Evolutionary conservation across 2,113 vertebrate species (phyloP).

Genomic region (Sander vitreus): DNA sequence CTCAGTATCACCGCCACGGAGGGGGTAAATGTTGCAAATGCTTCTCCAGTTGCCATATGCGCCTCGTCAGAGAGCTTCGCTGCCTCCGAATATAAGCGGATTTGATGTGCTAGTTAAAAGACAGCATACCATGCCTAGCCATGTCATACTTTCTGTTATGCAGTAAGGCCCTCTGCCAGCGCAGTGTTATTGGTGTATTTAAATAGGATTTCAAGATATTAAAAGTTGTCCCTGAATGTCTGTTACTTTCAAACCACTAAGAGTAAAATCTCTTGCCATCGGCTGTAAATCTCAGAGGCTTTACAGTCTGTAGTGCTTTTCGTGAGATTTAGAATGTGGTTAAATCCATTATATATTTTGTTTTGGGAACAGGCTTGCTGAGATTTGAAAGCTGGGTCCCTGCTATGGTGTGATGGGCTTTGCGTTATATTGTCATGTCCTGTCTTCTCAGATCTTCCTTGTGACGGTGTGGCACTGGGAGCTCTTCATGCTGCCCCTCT

Average conservation of each 20-base stretch:
- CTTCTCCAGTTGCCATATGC: slow-evolving; percentile 77
- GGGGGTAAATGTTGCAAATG: slow-evolving; percentile 79
- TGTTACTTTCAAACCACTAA: slow-evolving; percentile 63
- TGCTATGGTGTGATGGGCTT: slow-evolving; percentile 48
- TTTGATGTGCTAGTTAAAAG: slow-evolving; percentile 79
- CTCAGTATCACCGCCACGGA: slow-evolving; percentile 71
- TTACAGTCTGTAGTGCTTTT: slow-evolving; percentile 52
- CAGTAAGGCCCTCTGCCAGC: slow-evolving; percentile 69
- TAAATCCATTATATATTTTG: slow-evolving; percentile 66
- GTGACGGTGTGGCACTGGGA: slow-evolving; percentile 94
- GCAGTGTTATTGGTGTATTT: slow-evolving; percentile 69
- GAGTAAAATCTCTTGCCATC: slow-evolving; percentile 68
- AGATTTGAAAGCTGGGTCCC: slow-evolving; percentile 49
- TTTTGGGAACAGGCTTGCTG: slow-evolving; percentile 53
- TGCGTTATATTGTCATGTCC: slow-evolving; percentile 65
- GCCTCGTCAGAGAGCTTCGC: slow-evolving; percentile 63
- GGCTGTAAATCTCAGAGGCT: slow-evolving; percentile 61
- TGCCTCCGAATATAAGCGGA: slow-evolving; percentile 72
- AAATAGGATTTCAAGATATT: slow-evolving; percentile 81
- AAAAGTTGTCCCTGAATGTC: slow-evolving; percentile 75
- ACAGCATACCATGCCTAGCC: slow-evolving; percentile 64
- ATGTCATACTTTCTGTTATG: slow-evolving; percentile 75
- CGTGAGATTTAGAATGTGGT: slow-evolving; percentile 56
- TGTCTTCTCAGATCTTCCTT: slow-evolving; percentile 90
- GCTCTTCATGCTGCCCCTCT: slow-evolving; percentile 96